Evolutionary conservation across 2,888 invertebrate species (phyloP).

Genomic region (Eristalinus aeneus): DNA sequence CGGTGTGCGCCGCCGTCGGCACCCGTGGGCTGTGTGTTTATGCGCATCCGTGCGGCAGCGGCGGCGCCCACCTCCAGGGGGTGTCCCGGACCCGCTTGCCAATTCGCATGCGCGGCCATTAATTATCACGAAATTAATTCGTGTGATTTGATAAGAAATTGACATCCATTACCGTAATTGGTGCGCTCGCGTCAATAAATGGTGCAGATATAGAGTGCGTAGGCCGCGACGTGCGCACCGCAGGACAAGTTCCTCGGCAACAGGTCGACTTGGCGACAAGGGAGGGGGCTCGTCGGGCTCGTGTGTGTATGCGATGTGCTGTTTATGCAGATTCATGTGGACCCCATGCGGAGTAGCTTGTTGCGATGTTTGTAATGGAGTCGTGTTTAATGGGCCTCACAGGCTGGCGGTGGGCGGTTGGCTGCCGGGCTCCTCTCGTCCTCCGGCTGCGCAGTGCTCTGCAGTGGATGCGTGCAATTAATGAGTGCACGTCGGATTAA

Average conservation of each 20-base stretch:
- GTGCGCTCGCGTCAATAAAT: conserved; percentile 67
- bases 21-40: conserved; percentile 67
- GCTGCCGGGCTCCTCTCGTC: conserved; percentile 13
- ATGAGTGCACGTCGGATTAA: conserved; percentile 60
- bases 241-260: conserved; percentile 41
- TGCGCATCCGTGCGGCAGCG: conserved; percentile 28
- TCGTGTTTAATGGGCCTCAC: conserved; percentile 68
- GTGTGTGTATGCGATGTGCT: conserved; percentile 9
- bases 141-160: conserved; percentile 72
- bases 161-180: conserved; percentile 71
- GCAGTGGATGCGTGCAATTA: conserved; percentile 61
- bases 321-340: conserved; percentile 54
- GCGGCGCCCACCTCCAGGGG: conserved; percentile 61
- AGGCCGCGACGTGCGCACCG: conserved; percentile 38
- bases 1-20: conserved; percentile 37
- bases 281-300: neutral
- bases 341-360: conserved; percentile 64
- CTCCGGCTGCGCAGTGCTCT: neutral
- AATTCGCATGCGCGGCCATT: conserved; percentile 67
- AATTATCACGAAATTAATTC: conserved; percentile 72
- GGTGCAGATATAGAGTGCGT: conserved; percentile 64
- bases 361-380: conserved; percentile 65
- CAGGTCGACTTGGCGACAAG: neutral
- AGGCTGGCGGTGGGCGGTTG: conserved; percentile 53
- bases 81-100: neutral